phyloP scores from a whole-genome alignment of 2,113 vertebrate genomes.

The Cyanistes caeruleus region DNA sequence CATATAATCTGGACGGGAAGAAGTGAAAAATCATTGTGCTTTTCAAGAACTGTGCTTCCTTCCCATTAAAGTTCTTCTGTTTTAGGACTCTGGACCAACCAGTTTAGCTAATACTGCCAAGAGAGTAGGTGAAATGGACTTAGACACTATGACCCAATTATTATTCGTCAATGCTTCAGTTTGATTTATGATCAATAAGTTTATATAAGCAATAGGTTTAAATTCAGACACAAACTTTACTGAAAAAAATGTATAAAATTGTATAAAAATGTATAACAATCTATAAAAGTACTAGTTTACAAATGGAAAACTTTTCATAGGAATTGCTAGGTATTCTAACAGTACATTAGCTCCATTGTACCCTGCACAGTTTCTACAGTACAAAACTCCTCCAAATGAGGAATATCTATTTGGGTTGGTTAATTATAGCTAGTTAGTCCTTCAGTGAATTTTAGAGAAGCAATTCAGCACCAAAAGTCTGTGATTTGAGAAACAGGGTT shows the following conservation, averaged over 20 bases:
- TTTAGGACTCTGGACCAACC: background rate
- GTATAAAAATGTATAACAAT: too few species aligned
- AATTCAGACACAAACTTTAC: background rate
- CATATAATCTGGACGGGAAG: background rate
- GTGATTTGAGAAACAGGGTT: background rate
- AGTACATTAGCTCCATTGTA: background rate
- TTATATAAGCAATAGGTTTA: too few species aligned
- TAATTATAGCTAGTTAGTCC: background rate
- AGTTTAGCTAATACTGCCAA: background rate
- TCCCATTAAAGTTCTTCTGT: background rate
- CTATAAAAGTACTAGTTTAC: background rate
- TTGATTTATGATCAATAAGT: background rate
- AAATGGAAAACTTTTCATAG: background rate
- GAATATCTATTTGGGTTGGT: background rate
- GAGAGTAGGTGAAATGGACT: background rate
- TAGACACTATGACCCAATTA: background rate
- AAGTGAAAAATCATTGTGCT: background rate
- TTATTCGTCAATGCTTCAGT: background rate
- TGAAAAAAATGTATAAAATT: background rate
- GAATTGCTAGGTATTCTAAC: background rate
- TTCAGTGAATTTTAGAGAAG: background rate
- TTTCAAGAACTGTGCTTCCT: background rate
- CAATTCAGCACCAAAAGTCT: background rate
- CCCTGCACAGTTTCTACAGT: background rate
- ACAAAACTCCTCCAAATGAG: background rate